Evolutionary conservation across 2,888 invertebrate genomes (phyloP).

Genomic region (Noctua janthe): DNA sequence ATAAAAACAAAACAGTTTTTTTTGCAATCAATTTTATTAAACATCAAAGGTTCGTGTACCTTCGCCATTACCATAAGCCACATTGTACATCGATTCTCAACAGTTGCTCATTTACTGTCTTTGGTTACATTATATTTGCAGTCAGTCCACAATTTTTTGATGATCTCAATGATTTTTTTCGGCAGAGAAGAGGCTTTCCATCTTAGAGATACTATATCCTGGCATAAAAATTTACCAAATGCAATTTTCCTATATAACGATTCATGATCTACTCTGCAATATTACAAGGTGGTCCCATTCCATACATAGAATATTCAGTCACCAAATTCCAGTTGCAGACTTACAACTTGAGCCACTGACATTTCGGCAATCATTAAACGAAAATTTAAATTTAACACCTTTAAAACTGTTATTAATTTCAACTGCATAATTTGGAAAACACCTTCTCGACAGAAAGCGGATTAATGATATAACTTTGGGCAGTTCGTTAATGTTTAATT

Average conservation of each 20-base stretch:
- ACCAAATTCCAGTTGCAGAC: conserved; percentile 28
- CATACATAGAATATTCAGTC: conserved; percentile 29
- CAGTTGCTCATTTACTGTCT: neutral
- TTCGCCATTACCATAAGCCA: neutral
- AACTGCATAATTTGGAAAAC: conserved; percentile 51
- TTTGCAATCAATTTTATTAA: neutral
- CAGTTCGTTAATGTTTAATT: conserved; percentile 31
- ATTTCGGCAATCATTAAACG: conserved; percentile 57
- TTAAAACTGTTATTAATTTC: conserved; percentile 58
- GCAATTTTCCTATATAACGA: neutral
- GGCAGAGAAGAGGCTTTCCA: no score
- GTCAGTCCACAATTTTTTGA: neutral
- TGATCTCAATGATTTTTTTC: neutral
- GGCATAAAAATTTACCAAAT: neutral
- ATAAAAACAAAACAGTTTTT: neutral
- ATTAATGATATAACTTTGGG: conserved; percentile 40
- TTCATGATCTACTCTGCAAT: neutral
- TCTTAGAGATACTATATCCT: neutral
- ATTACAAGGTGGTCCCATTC: conserved; percentile 25
- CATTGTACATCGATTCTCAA: neutral
- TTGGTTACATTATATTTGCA: neutral
- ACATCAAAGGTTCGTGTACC: neutral
- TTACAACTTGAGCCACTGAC: conserved; percentile 41
- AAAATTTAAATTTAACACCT: conserved; percentile 60
- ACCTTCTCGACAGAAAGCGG: conserved; percentile 28